Evolutionary conservation across 2,888 invertebrate species (phyloP), one percentile per base, ranked within the genome.

Genomic region (Seira musarum): DNA sequence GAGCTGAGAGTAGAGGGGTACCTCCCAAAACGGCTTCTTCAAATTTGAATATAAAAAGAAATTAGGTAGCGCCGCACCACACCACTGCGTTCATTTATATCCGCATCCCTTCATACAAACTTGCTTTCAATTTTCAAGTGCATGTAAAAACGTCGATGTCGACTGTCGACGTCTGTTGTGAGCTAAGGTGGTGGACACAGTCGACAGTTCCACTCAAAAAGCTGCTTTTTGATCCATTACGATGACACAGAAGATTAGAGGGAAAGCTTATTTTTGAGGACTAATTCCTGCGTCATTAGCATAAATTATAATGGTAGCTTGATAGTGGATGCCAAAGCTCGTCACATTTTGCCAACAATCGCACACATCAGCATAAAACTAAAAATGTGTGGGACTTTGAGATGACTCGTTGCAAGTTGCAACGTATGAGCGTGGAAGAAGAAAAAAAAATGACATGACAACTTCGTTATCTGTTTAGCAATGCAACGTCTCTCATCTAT

Each of bases 241-340:
- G 73, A 73, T 65, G 65, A 25, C 30, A 30, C 65, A 17, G 30
- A 8, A 70, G 70, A 49, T 70, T 70, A 66, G 53, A 72, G 72
- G 72, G 78, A 78, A 78, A 78, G 78, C 72, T 72, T 46, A 71
- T 65, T 78, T 78, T 72, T 17, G 67, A 78, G 63, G 69, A 61
- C 67, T 78, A 78, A 78, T 78, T 78, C 78, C 78, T 72, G 49
- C 40, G 61, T 78, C 67, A 78, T 78, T 78, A 78, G 61, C 78
- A 78, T 78, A 78, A 72, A 53, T n/a, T 53, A 53, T 53, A 53
- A 53, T 53, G 53, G 53, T 3, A 8, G 53, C 3, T 53, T 53
- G 53, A 53, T 53, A 30, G 30, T 30, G 8, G 30, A 30, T 30
- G 53, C 53, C 53, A 53, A 53, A 53, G 53, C 17, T 13, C 3